Evolutionary conservation across 2,888 invertebrate genomes (phyloP), one percentile per base, ranked within the genome.

Genomic region (Anthoptus insignis): DNA sequence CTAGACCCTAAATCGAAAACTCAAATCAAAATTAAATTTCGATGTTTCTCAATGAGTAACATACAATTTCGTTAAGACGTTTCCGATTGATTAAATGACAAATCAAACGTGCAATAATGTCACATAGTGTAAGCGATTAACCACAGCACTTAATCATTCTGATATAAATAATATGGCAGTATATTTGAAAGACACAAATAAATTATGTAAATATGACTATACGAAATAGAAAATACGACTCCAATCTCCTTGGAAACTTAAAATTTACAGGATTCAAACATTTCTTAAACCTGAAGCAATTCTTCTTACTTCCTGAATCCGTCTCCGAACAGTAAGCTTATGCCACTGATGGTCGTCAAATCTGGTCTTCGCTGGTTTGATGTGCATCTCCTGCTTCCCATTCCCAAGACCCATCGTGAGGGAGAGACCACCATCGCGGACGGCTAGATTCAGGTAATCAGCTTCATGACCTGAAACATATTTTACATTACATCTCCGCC

Each of bases 271-370:
- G 27, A 27, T 27, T n/a, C n/a, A n/a, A n/a, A n/a, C n/a, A n/a
- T n/a, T n/a, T n/a, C n/a, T n/a, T n/a, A n/a, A n/a, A n/a, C n/a
- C n/a, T n/a, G 5, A 27, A 24, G 13, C 24, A 24, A 24, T 49
- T 21, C 14, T 4, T 11, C 52, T 50, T 14, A 98, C 98, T 96
- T 98, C 98, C 88, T 98, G 98, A 76, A 99, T 97, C 81, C 97
- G 95, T 67, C 99, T 93, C 81, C 97, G 97, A 3, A 99, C 97
- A 61, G 97, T 96, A 61, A 99, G 96, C 88, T 97, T 97, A 87
- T 99, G 99, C 99, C 99, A 99, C 84, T 98, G 97, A 88, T 99
- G 98, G 89, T 99, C 99, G 83, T 99, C 98, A 86, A 99, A 98
- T 56, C 98, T 95, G 27, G 98, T 96, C 87, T 96, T 96, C 53